Base-by-base conservation (phyloP, 2,888 invertebrate species). In the Melanophora roralis region DNA sequence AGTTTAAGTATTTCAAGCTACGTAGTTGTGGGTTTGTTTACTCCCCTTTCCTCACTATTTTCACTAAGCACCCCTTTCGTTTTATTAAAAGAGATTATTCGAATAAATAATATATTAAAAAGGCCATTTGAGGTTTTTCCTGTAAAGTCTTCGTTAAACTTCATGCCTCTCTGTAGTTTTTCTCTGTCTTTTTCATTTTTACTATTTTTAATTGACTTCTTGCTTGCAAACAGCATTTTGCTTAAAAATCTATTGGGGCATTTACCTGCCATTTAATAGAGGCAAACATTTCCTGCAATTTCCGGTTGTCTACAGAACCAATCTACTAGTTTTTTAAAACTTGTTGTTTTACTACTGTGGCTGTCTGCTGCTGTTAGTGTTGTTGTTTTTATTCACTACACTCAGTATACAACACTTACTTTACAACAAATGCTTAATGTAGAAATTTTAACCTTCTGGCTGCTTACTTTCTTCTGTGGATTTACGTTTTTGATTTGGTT, bases 241-340 rank as follows among this genome's bases (percentile, higher is more conserved):
- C 40, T 68, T 32, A 73, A 60, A 59, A 71, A 80, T 71, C 78
- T 74, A 79, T 74, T 65, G 78, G 65, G 71, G 72, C 79, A 75
- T 80, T 80, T 80, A 80, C 79, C 79, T 80, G 79, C 79, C 79
- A 80, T 72, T 80, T 72, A 64, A 72, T 76, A 80, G 19, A 76
- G 62, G 76, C 72, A 80, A 80, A 79, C 67, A 80, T 76, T 72
- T 80, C 79, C 79, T 76, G 40, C 76, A 80, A 80, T 76, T 72
- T 80, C 79, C 72, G 65, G 71, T 76, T 76, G 79, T 80, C 79
- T 80, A 76, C 55, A 57, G 6, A 80, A 80, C 67, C 79, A 71
- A 76, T 76, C 76, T 80, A 76, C 68, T 40, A 4, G 62, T 53
- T 62, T 23, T n/a, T 34, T 53, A 27, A 43, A 27, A 21, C 19